Percentiles rank a stretch among this genome's conserved stretches.
These are phyloP conservation scores for Rhagophthalmus giganteus DNA, from an alignment of 2,888 invertebrate genomes.

Conservation along the genomic window DNA sequence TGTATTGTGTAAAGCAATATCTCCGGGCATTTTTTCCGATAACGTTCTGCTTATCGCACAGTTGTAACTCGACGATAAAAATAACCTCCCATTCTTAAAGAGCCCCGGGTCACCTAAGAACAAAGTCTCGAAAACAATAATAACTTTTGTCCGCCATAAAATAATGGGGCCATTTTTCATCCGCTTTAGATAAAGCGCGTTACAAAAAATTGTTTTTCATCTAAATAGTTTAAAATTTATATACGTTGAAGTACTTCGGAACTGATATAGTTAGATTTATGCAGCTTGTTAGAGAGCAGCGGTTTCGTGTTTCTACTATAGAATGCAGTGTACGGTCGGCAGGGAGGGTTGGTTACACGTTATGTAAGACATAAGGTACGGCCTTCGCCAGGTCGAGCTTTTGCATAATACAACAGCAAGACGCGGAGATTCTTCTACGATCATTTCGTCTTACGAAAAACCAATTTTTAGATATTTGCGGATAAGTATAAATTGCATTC, in stretches of 20 bases:
- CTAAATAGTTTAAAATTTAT: slow-evolving; percentile 1
- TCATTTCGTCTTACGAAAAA: no score
- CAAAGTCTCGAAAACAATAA: slow-evolving; percentile 21
- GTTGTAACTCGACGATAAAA: slow-evolving; percentile 12
- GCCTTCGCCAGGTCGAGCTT: slow-evolving; percentile 34
- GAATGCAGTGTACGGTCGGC: no score
- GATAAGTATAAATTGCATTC: no score
- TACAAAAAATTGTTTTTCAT: slow-evolving; percentile 19
- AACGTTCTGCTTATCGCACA: slow-evolving; percentile 10
- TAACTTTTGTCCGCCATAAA: slow-evolving; percentile 11
- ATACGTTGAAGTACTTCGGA: neutral
- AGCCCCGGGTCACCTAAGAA: slow-evolving; percentile 22
- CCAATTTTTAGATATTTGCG: no score
- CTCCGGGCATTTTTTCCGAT: slow-evolving; percentile 1
- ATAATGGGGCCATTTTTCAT: slow-evolving; percentile 27
- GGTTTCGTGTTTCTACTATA: slow-evolving; percentile 21
- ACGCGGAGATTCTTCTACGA: slow-evolving; percentile 12
- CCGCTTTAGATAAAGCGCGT: slow-evolving; percentile 21
- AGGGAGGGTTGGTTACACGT: no score
- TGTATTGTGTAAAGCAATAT: neutral
- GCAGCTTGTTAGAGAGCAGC: slow-evolving; percentile 13
- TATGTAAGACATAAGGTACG: no score
- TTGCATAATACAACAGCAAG: slow-evolving; percentile 37
- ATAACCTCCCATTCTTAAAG: slow-evolving; percentile 25
- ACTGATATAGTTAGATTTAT: no score